phyloP scores from a whole-genome alignment of 2,888 invertebrate species.

The Dicyrtomina minuta region DNA sequence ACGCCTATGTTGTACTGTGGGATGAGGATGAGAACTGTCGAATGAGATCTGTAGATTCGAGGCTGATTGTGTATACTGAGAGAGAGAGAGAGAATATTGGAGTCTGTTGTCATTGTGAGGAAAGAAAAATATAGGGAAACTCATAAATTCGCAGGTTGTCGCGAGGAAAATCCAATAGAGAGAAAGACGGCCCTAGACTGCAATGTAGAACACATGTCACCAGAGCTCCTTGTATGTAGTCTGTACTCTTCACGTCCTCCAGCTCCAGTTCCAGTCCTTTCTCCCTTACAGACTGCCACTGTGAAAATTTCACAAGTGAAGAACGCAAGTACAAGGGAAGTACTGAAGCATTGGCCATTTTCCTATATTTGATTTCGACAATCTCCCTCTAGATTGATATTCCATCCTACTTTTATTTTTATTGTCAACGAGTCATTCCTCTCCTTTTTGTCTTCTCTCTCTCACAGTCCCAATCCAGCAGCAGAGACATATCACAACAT shows the following conservation, averaged over 20 bases:
- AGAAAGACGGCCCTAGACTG: conserved; percentile 2
- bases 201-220: conserved; percentile 39
- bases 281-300: conserved; percentile 1
- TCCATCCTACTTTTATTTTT: conserved; percentile 19
- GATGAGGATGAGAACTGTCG: too few relatives aligned
- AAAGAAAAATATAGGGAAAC: conserved; percentile 22
- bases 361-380: conserved; percentile 6
- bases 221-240: background rate
- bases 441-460: background rate
- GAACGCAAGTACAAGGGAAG: background rate
- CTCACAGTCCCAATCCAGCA: too few relatives aligned
- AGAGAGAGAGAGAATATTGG: conserved; percentile 3
- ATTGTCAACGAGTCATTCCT: conserved; percentile 10
- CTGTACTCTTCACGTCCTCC: background rate
- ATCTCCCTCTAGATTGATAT: conserved; percentile 8
- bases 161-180: conserved; percentile 33
- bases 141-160: conserved; percentile 38
- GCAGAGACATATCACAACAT: too few relatives aligned
- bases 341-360: conserved; percentile 1
- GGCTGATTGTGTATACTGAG: background rate
- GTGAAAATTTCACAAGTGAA: background rate
- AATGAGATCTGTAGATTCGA: too few relatives aligned
- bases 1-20: too few relatives aligned
- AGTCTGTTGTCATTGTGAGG: background rate
- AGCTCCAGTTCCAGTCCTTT: too few relatives aligned